These are phyloP conservation scores for Pollenia labialis DNA, from an alignment of 2,888 invertebrate species.

Conservation along the genomic window DNA sequence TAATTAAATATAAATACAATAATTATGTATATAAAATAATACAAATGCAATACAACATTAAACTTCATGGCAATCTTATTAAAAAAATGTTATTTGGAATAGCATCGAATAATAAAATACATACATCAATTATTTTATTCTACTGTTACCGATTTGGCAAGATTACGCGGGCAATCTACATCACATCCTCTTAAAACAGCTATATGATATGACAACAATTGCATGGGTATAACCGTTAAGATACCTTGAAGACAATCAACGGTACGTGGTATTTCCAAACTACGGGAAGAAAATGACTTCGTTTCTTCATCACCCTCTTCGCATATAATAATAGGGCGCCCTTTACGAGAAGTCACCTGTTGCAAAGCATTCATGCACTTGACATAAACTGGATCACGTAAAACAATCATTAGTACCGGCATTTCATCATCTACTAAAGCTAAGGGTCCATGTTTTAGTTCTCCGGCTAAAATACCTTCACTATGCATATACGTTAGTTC, in stretches of 20 bases:
- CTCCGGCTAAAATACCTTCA: conserved; percentile 99
- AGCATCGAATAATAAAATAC: background rate
- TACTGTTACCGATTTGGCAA: conserved; percentile 99
- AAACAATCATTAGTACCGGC: conserved; percentile 99
- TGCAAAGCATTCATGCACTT: conserved; percentile 99
- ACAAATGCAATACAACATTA: conserved; percentile 27
- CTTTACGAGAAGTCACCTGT: conserved; percentile 96
- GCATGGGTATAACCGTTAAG: conserved; percentile 99
- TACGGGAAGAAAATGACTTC: conserved; percentile 89
- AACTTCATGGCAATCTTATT: background rate
- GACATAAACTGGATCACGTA: conserved; percentile 96
- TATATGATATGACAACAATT: conserved; percentile 98
- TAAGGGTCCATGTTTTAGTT: conserved; percentile 99
- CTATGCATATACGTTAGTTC: conserved; percentile 99
- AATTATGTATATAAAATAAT: background rate
- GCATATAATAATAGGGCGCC: conserved; percentile 97
- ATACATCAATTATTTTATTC: conserved; percentile 86
- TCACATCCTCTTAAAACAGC: conserved; percentile 98
- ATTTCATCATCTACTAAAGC: conserved; percentile 98
- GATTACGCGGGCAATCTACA: conserved; percentile 98
- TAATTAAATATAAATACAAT: conserved; percentile 11
- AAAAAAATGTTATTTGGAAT: conserved; percentile 1
- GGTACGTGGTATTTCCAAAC: conserved; percentile 95
- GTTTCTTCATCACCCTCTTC: conserved; percentile 97
- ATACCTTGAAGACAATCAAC: conserved; percentile 98